phyloP scores from a whole-genome alignment of 1,140 invertebrate genomes.

The Drosophila bipectinata region DNA sequence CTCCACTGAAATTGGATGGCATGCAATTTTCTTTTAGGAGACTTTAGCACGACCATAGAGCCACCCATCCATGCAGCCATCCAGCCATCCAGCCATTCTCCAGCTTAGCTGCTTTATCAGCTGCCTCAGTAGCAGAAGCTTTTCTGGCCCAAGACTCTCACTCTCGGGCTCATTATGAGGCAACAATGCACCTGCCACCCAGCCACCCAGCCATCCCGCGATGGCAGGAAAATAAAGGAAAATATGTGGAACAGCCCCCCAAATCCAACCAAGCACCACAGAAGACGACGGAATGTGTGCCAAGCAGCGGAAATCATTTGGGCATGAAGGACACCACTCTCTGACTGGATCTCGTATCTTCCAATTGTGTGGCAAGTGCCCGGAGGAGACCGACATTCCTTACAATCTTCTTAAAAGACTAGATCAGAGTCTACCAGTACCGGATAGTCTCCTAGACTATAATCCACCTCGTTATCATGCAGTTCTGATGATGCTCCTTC shows the following conservation, averaged over 20 bases:
- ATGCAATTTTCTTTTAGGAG: slow-evolving; percentile 63
- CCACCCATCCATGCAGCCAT: slow-evolving; percentile 8
- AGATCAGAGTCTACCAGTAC: too few species aligned
- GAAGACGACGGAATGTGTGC: slow-evolving; percentile 43
- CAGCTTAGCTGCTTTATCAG: slow-evolving; percentile 43
- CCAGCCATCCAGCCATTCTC: slow-evolving; percentile 19
- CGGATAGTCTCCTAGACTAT: neutral
- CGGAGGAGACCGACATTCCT: too few species aligned
- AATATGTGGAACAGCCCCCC: slow-evolving; percentile 35
- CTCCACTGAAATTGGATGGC: slow-evolving; percentile 34
- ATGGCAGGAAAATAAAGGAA: slow-evolving; percentile 34
- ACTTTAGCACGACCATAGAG: slow-evolving; percentile 16
- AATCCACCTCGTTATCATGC: slow-evolving; percentile 18
- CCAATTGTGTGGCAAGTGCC: slow-evolving; percentile 13
- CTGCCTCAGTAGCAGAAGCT: slow-evolving; percentile 13
- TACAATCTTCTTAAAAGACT: too few species aligned
- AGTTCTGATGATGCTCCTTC: slow-evolving; percentile 22
- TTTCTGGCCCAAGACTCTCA: slow-evolving; percentile 46
- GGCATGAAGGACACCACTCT: slow-evolving; percentile 45
- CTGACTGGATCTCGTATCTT: slow-evolving; percentile 34
- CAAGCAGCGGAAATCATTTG: slow-evolving; percentile 48
- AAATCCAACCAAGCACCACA: slow-evolving; percentile 13
- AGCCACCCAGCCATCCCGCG: neutral
- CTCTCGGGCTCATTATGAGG: slow-evolving; percentile 53
- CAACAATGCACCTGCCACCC: slow-evolving; percentile 27